A percentile compares a stretch with the other conserved stretches of the same genome.
phyloP scores from a whole-genome alignment of 1,140 invertebrate species.

The Caerostris darwini region DNA sequence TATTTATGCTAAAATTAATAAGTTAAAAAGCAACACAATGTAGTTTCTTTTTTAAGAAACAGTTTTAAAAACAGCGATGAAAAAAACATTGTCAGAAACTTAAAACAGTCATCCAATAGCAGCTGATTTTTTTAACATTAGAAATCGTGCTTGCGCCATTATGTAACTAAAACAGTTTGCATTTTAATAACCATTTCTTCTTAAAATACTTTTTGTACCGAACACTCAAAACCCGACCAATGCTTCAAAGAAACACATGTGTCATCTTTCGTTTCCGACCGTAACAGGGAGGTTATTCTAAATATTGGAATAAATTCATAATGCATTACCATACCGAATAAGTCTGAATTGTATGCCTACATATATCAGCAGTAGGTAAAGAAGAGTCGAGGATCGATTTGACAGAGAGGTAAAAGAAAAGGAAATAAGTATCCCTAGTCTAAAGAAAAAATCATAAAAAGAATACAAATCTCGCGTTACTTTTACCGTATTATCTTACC shows the following conservation, averaged over 20 bases:
- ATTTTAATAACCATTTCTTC: too few relatives aligned
- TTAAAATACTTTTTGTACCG: too few relatives aligned
- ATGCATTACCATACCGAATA: conserved; percentile 66
- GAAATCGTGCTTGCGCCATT: too few relatives aligned
- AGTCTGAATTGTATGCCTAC: conserved; percentile 7
- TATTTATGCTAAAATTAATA: too few relatives aligned
- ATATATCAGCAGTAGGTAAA: conserved; percentile 58
- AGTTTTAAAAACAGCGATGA: too few relatives aligned
- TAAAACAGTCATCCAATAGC: too few relatives aligned
- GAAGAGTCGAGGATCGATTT: conserved; percentile 64
- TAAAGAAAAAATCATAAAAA: conserved; percentile 29
- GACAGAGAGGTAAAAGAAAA: conserved; percentile 42
- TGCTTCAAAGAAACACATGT: conserved; percentile 15
- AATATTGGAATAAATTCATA: conserved; percentile 66
- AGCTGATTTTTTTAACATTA: too few relatives aligned
- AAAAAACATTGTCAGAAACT: too few relatives aligned
- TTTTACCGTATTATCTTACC: conserved; percentile 67
- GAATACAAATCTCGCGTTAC: conserved; percentile 58
- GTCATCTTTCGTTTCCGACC: not conserved
- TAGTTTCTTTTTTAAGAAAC: too few relatives aligned
- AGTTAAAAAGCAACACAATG: too few relatives aligned
- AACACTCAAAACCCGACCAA: not conserved
- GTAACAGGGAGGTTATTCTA: not conserved
- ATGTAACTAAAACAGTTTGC: too few relatives aligned
- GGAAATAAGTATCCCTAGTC: conserved; percentile 62